Conservation (phyloP, 2,113 vertebrate genomes). For the Aegotheles bennettii region DNA sequence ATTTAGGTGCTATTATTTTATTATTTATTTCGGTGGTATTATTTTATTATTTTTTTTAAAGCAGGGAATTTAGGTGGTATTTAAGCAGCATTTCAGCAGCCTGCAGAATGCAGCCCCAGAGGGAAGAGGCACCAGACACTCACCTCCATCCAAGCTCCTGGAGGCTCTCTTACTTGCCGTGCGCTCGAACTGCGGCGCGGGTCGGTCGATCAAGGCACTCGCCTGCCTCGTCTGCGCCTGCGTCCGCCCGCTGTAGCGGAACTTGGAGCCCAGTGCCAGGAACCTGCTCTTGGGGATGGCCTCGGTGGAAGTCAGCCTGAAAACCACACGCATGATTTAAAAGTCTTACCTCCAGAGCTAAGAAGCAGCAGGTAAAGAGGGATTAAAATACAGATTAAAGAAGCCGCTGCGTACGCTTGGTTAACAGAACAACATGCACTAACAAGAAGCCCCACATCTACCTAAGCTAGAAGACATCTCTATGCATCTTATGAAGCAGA, state of each 20-base stretch:
- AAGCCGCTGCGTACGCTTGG: too few species aligned
- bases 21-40: too few species aligned
- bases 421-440: rapidly evolving
- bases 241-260: slow-evolving; percentile 95
- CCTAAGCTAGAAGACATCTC: neutral
- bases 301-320: slow-evolving; percentile 91
- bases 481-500: neutral
- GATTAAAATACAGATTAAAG: neutral
- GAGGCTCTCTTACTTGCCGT: slow-evolving; percentile 93
- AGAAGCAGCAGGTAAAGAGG: neutral
- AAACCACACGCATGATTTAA: neutral
- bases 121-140: neutral
- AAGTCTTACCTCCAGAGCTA: neutral
- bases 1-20: too few species aligned
- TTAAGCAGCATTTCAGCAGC: neutral
- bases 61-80: neutral
- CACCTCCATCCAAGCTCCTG: slow-evolving; percentile 93
- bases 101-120: neutral
- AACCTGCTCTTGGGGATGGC: slow-evolving; percentile 92
- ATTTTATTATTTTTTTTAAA: neutral
- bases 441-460: neutral
- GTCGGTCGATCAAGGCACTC: slow-evolving; percentile 92
- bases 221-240: slow-evolving; percentile 95
- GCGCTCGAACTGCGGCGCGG: slow-evolving; percentile 90
- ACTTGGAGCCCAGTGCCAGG: slow-evolving; percentile 93